Evolutionary conservation across 1,140 invertebrate species (phyloP).

Genomic region (Octopus sinensis): DNA sequence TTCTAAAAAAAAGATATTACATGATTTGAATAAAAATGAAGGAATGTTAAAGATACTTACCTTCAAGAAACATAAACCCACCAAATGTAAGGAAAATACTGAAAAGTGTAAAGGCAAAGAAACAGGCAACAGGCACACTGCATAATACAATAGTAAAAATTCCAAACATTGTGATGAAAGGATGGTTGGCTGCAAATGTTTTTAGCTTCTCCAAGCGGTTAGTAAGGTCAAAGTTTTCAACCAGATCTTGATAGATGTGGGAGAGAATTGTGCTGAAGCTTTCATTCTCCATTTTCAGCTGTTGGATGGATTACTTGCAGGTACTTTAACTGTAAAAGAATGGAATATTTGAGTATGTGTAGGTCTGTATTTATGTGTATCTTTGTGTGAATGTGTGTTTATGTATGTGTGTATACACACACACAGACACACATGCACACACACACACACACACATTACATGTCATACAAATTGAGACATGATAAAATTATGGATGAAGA

Average conservation of each 20-base stretch:
- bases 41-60: neutral
- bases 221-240: slow-evolving; percentile 3
- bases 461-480: no score
- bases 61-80: slow-evolving; percentile 13
- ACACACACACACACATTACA: no score
- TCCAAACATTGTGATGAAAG: neutral
- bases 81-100: slow-evolving; percentile 10
- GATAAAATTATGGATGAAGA: no score
- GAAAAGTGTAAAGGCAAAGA: neutral
- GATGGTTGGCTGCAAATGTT: slow-evolving; percentile 1
- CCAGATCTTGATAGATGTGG: slow-evolving; percentile 6
- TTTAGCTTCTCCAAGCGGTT: neutral
- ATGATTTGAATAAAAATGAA: no score
- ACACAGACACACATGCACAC: no score
- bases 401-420: no score
- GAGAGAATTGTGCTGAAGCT: neutral
- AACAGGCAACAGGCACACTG: slow-evolving; percentile 8
- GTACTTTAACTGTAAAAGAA: no score
- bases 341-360: no score
- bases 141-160: slow-evolving; percentile 2
- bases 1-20: no score
- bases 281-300: neutral
- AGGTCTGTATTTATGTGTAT: no score
- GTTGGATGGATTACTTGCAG: no score
- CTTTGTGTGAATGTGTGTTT: no score